Conservation (phyloP, 2,113 vertebrate genomes). For the Oplegnathus fasciatus region DNA sequence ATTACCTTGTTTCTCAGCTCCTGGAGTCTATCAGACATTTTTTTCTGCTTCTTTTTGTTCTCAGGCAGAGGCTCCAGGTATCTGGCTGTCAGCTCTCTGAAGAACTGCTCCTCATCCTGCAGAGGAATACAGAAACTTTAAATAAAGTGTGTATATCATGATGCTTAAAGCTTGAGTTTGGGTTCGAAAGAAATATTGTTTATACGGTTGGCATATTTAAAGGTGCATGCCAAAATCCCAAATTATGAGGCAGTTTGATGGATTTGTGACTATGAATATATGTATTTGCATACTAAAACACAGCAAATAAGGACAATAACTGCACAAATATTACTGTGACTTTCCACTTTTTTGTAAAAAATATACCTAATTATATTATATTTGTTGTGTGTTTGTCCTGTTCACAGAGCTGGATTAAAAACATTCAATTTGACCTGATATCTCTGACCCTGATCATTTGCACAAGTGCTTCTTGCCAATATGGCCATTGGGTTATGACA, state of each 20-base stretch:
- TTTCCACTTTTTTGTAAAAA: neutral
- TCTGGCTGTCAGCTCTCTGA: slow-evolving; percentile 22
- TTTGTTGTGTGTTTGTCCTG: neutral
- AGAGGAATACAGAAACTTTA: neutral
- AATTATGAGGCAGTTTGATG: neutral
- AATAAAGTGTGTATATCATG: neutral
- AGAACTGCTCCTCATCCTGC: slow-evolving; percentile 50
- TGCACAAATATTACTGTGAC: neutral
- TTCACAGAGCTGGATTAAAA: neutral
- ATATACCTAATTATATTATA: neutral
- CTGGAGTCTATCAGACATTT: neutral
- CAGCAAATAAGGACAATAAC: neutral
- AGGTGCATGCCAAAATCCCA: neutral
- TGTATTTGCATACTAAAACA: neutral
- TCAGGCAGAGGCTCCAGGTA: slow-evolving; percentile 44
- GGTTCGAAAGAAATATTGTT: neutral
- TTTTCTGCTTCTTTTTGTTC: slow-evolving; percentile 37
- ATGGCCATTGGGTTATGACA: neutral
- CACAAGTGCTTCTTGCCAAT: neutral
- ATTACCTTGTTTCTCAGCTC: slow-evolving; percentile 47
- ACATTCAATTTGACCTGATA: neutral
- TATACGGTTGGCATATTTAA: neutral
- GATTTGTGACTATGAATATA: neutral
- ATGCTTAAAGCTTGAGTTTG: neutral
- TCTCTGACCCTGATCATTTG: neutral